Base-by-base conservation (phyloP, 2,113 vertebrate genomes). In the Paradoxurus hermaphroditus region DNA sequence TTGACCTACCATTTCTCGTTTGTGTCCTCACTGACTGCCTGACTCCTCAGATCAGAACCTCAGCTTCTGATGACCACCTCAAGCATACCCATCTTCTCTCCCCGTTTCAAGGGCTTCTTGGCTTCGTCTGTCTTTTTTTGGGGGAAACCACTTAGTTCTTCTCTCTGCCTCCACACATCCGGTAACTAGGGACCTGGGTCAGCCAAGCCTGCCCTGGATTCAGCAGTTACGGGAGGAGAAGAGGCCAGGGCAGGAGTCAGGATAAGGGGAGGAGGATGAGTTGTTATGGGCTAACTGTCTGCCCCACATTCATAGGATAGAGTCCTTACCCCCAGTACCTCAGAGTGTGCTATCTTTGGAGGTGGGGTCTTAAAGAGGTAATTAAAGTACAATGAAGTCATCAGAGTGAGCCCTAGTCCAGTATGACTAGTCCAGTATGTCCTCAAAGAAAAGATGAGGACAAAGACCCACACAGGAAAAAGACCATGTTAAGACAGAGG, bases 1-100 rank as follows among this genome's bases (percentile, higher is more conserved):
- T 31, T 29, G 19, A 12, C 18, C 29, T 2, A 9, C 23, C 1
- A 0, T 21, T 77, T n/a, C 44, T 51, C 21, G 1, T 29, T 19
- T 23, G 4, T 23, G 23, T n/a, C 34, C 29, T 77, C 34, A 53
- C 53, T 88, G 41, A 3, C 31, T 31, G 12, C 4, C 41, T 51
- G 56, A 56, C 18, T 62, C 44, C 34, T 39, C 31, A 44, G 7
- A 83, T 36, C 34, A 65, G 68, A 89, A 49, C 31, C 4, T 41
- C 4, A 41, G 46, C 56, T 62, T 51, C 36, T 31, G 23, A 67
- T 46, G 56, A 15, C 46, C 3, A 46, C 19, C 10, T 95, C 79
- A 34, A 11, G 5, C 25, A 23, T 49, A 3, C 12, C 36, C 3
- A 19, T 13, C 10, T 62, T 90, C 77, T 56, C 14, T n/a, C 5